Evolutionary conservation across 1,140 invertebrate genomes (phyloP), one percentile per base, ranked within the genome.

Genomic region (Papilio polytes): DNA sequence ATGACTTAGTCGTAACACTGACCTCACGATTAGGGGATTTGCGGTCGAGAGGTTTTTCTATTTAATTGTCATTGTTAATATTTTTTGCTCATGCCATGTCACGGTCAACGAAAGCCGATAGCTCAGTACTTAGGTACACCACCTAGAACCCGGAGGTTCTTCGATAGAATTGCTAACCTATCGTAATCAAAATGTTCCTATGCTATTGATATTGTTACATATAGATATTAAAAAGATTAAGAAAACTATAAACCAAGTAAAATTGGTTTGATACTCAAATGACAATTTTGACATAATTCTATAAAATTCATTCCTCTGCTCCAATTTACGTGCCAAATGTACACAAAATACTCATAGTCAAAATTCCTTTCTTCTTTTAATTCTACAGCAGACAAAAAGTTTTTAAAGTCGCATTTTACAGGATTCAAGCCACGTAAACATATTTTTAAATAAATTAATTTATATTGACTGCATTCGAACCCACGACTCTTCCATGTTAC

Each of bases 21-120:
- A 26, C 22, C 59, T 63, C 20, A 31, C 59, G 59, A 63, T 26
- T 63, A 63, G 59, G 59, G 59, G 59, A 63, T 26, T 63, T 63
- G 59, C 59, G 59, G 59, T 63, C 59, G 59, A 63, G 59, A 63
- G 22, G 59, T 63, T 63, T 63, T 63, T 63, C 59, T 63, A 10
- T 63, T 31, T 63, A 63, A 63, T 63, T 26, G 20, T 63, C 22
- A 26, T 31, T 70, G 63, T 31, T 70, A 36, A 70, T 70, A 70
- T 70, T 70, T 70, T 70, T 70, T 70, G 63, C 63, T 15, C 63
- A 31, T 31, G 13, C 12, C 26, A 36, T 70, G 63, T 70, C 63
- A 70, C 8, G 63, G 63, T 26, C 63, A 70, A 70, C 4, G 63
- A 70, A 70, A 70, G 13, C 63, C 63, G 26, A 70, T 70, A 13